A percentile compares a stretch with the other conserved stretches of the same genome.
These are phyloP conservation scores for Sternarchorhynchus goeldii DNA, from an alignment of 2,797 vertebrate genomes.

Conservation along the genomic window DNA sequence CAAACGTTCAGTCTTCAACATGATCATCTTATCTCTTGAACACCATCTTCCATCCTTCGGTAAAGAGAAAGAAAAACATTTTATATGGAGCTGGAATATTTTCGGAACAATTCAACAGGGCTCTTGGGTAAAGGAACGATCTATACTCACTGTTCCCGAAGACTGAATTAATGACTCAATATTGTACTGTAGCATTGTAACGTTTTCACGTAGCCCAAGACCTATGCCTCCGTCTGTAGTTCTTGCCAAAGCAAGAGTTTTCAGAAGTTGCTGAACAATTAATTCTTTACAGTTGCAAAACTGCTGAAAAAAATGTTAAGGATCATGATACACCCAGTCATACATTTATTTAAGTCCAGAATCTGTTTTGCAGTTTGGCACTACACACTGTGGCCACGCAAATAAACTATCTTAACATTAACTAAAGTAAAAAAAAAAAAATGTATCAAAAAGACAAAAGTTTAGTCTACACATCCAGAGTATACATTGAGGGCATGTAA, in stretches of 20 bases:
- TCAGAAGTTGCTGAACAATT: constrained; percentile 26
- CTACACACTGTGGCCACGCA: neutral
- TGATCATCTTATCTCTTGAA: constrained; percentile 39
- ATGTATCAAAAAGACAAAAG: neutral
- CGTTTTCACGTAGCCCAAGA: neutral
- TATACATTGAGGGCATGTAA: neutral
- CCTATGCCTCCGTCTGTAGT: constrained; percentile 5
- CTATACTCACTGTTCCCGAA: neutral
- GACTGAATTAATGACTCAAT: constrained; percentile 34
- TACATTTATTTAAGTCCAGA: no score
- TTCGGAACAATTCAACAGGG: neutral
- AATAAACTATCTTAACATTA: neutral
- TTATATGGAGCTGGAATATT: neutral
- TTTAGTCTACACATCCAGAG: neutral
- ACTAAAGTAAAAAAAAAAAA: neutral
- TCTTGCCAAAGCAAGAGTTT: constrained; percentile 24
- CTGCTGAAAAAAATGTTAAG: constrained; percentile 34
- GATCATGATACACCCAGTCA: no score
- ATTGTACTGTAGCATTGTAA: constrained; percentile 39
- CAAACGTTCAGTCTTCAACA: constrained; percentile 22
- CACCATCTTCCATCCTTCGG: constrained; percentile 36
- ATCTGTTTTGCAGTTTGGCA: neutral
- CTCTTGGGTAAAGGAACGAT: neutral
- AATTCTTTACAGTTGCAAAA: constrained; percentile 43
- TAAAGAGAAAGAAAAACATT: constrained; percentile 1